These are phyloP conservation scores for Phoeniculus purpureus DNA, from an alignment of 2,797 vertebrate genomes.

Conservation along the genomic window DNA sequence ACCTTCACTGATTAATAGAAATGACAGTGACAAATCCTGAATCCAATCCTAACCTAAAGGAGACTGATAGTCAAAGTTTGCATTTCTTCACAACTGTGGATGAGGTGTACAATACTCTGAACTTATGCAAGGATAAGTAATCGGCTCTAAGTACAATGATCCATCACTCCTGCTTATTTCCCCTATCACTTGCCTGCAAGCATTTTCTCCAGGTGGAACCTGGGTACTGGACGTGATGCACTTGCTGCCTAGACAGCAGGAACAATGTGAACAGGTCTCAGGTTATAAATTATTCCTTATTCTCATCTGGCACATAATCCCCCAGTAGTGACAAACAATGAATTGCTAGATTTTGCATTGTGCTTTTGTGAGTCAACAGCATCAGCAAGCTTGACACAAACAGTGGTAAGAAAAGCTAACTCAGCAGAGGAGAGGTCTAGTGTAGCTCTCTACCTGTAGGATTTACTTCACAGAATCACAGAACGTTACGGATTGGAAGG, in stretches of 20 bases:
- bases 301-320: neutral
- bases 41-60: neutral
- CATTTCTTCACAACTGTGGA: neutral
- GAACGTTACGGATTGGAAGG: too few species aligned
- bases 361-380: neutral
- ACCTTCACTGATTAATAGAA: neutral
- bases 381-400: neutral
- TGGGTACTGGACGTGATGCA: neutral
- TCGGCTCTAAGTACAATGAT: neutral
- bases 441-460: neutral
- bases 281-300: neutral
- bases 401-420: neutral
- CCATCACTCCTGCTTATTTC: neutral
- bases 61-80: slow-evolving; percentile 2
- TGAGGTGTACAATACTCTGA: neutral
- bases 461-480: neutral
- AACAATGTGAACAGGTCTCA: neutral
- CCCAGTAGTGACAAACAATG: neutral
- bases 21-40: neutral
- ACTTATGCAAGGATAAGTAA: neutral
- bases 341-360: neutral
- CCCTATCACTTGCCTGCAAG: neutral
- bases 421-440: neutral
- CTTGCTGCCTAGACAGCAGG: neutral
- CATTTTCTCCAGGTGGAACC: neutral